Percentiles rank a stretch among this genome's conserved stretches.
Evolutionary conservation across 92 coral and sea anemone species (phyloP).

Genomic region (Diadumene lineata): DNA sequence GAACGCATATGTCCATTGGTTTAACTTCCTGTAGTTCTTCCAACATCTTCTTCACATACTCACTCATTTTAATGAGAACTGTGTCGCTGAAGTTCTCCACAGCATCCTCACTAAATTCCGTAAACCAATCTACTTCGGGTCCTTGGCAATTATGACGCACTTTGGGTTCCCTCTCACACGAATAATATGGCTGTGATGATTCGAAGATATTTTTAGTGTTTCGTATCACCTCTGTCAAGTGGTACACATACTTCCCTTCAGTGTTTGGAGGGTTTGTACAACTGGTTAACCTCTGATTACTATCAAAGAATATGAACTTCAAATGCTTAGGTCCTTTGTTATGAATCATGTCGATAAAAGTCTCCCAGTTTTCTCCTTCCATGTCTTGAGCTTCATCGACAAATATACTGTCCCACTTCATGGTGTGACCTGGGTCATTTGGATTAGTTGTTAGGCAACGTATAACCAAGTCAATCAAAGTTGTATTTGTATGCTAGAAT

Average conservation of each 20-base stretch:
- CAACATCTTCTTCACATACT: neutral
- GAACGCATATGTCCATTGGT: constrained; percentile 17
- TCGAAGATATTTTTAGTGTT: constrained; percentile 34
- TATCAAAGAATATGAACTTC: constrained; percentile 29
- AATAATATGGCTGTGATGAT: constrained; percentile 6
- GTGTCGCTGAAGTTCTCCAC: neutral
- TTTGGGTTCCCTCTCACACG: neutral
- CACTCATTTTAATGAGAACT: neutral
- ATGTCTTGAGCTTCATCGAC: constrained; percentile 42
- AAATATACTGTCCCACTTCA: constrained; percentile 23
- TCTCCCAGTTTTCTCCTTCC: constrained; percentile 30
- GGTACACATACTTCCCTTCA: neutral
- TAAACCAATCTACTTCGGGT: constrained; percentile 8
- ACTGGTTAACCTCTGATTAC: constrained; percentile 24
- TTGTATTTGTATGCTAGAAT: neutral
- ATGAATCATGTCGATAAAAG: constrained; percentile 25
- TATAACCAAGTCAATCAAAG: neutral
- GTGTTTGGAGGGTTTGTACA: neutral
- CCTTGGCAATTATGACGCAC: constrained; percentile 13
- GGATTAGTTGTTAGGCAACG: neutral
- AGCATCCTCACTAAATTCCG: constrained; percentile 1
- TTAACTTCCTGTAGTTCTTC: neutral
- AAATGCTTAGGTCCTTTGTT: constrained; percentile 14
- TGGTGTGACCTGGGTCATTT: neutral
- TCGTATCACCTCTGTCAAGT: constrained; percentile 25